Evolutionary conservation across 2,888 invertebrate species (phyloP).

Genomic region (Drosophila merina): DNA sequence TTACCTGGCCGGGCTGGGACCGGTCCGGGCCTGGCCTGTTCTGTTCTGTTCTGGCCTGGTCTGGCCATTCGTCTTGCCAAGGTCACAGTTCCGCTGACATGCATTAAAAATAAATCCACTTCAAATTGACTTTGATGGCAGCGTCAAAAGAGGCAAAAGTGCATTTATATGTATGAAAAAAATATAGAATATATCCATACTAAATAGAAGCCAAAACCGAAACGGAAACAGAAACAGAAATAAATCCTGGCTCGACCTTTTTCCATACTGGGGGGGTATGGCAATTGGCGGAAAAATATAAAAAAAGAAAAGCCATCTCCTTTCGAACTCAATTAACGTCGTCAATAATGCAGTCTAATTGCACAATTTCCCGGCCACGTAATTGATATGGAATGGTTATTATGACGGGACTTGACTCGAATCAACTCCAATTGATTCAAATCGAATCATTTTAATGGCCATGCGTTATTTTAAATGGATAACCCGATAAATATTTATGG

Average conservation of each 20-base stretch:
- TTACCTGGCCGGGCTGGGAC: not conserved
- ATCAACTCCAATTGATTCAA: slow-evolving; percentile 14
- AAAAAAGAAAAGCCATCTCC: slow-evolving; percentile 7
- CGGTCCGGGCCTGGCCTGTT: too few species aligned
- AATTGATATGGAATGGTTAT: slow-evolving; percentile 40
- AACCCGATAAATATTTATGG: not conserved
- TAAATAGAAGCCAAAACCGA: not conserved
- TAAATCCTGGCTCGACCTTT: slow-evolving; percentile 21
- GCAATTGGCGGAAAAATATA: not conserved
- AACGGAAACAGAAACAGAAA: not conserved
- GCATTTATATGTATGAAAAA: slow-evolving; percentile 20
- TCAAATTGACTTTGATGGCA: slow-evolving; percentile 47
- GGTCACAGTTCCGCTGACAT: slow-evolving; percentile 38
- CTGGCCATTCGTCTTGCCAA: slow-evolving; percentile 30
- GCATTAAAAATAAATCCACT: slow-evolving; percentile 51
- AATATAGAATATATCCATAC: too few species aligned
- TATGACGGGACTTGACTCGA: slow-evolving; percentile 14
- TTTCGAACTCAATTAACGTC: slow-evolving; percentile 43
- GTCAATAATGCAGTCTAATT: slow-evolving; percentile 40
- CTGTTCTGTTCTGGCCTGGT: too few species aligned
- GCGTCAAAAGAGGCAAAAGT: slow-evolving; percentile 16
- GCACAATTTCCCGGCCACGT: slow-evolving; percentile 28
- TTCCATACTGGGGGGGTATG: not conserved
- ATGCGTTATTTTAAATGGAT: slow-evolving; percentile 20
- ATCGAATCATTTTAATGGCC: slow-evolving; percentile 41